Conservation (phyloP, 1,140 invertebrate genomes). For the Musca domestica region DNA sequence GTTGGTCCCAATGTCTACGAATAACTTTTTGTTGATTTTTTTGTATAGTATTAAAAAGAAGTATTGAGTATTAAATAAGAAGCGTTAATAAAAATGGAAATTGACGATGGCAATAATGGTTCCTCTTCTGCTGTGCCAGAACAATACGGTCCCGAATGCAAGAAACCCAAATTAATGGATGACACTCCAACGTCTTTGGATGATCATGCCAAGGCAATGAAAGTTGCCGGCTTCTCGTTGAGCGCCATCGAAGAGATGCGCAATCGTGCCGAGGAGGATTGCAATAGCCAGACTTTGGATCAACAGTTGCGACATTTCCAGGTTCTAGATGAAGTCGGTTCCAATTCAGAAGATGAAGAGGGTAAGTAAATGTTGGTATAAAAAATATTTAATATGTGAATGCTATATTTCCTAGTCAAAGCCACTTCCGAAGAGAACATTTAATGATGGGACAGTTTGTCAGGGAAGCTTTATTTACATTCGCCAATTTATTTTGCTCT, state of each 20-base stretch:
- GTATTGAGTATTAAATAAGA: too few species aligned
- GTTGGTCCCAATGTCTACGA: slow-evolving; percentile 22
- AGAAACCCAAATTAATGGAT: slow-evolving; percentile 31
- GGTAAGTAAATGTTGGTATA: slow-evolving; percentile 55
- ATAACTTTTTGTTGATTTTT: background rate
- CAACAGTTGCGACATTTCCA: slow-evolving; percentile 65
- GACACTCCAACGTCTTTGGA: slow-evolving; percentile 30
- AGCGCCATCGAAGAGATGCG: slow-evolving; percentile 52
- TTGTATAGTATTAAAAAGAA: too few species aligned
- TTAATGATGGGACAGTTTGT: too few species aligned
- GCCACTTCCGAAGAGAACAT: too few species aligned
- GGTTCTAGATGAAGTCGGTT: slow-evolving; percentile 71
- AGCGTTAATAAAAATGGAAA: too few species aligned
- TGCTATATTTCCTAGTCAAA: too few species aligned
- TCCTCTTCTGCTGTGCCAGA: background rate
- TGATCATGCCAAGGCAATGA: slow-evolving; percentile 27
- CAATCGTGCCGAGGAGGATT: slow-evolving; percentile 39
- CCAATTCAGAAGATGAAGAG: slow-evolving; percentile 48
- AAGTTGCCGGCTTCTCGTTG: slow-evolving; percentile 47
- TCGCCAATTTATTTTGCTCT: too few species aligned
- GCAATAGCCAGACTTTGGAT: slow-evolving; percentile 37
- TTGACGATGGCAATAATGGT: too few species aligned
- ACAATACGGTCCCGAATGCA: background rate
- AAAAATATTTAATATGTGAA: too few species aligned
- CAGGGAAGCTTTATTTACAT: too few species aligned